phyloP scores from a whole-genome alignment of 2,113 vertebrate genomes.

The Aptenodytes patagonicus region DNA sequence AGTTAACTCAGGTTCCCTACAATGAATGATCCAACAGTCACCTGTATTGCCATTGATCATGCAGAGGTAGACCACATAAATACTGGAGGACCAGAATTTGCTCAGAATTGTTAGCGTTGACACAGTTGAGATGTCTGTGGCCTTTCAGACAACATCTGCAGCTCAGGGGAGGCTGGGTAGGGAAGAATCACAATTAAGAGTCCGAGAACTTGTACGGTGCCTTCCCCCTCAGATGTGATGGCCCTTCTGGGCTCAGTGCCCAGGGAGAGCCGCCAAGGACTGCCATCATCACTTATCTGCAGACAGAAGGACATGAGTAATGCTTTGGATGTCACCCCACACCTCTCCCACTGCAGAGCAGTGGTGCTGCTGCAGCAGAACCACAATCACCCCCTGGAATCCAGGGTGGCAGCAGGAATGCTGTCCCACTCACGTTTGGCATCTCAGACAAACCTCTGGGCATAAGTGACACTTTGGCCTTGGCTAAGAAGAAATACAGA shows the following conservation, averaged over 20 bases:
- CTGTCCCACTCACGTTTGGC: background rate
- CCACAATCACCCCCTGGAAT: background rate
- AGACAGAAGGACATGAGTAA: constrained; percentile 34
- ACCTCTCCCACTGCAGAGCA: background rate
- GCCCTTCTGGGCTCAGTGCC: background rate
- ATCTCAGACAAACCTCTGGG: background rate
- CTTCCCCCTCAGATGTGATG: background rate
- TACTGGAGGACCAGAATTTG: background rate
- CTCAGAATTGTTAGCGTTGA: background rate
- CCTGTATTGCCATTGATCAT: background rate
- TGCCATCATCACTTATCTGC: background rate
- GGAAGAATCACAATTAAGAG: background rate
- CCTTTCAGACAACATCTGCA: background rate
- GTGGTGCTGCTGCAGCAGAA: background rate
- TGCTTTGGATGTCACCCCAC: constrained; percentile 35
- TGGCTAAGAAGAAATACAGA: background rate
- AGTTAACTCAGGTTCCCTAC: background rate
- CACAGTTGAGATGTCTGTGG: background rate
- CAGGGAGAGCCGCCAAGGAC: background rate
- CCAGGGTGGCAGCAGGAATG: background rate
- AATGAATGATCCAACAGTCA: background rate
- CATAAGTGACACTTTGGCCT: background rate
- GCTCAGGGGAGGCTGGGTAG: background rate
- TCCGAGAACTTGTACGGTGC: background rate
- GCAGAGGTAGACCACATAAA: background rate